These are phyloP conservation scores for Prochilodus magdalenae DNA, from an alignment of 2,113 vertebrate species.

Conservation along the genomic window DNA sequence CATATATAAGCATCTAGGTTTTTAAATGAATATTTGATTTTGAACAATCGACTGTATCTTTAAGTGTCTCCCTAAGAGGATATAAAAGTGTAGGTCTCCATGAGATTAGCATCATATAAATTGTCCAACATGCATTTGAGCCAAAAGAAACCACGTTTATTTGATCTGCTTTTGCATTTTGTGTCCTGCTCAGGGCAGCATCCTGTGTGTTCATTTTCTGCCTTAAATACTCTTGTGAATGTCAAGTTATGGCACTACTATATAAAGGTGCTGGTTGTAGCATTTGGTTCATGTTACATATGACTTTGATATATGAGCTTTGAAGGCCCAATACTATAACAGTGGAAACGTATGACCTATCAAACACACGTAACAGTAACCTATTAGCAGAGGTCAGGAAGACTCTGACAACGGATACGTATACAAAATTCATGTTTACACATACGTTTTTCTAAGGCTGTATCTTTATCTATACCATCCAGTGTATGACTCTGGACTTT, in stretches of 20 bases:
- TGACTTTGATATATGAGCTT: conserved; percentile 28
- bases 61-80: conserved; percentile 52
- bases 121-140: conserved; percentile 30
- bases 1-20: background rate
- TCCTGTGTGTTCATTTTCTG: conserved; percentile 35
- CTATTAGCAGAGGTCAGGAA: background rate
- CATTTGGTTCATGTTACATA: conserved; percentile 35
- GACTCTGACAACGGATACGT: conserved; percentile 6
- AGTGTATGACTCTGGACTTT: conserved; percentile 23
- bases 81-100: conserved; percentile 58
- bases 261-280: conserved; percentile 40
- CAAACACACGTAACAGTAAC: background rate
- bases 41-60: conserved; percentile 36
- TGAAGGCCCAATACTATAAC: background rate
- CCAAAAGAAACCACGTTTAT: conserved; percentile 36
- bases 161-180: conserved; percentile 28
- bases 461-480: conserved; percentile 8
- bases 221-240: conserved; percentile 44
- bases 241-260: conserved; percentile 12
- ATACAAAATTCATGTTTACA: conserved; percentile 33
- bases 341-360: conserved; percentile 8
- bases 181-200: conserved; percentile 36
- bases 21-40: conserved; percentile 39
- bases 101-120: conserved; percentile 47
- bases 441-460: conserved; percentile 20